Conservation (phyloP, 1,140 invertebrate genomes). For the Drosophila biarmipes region DNA sequence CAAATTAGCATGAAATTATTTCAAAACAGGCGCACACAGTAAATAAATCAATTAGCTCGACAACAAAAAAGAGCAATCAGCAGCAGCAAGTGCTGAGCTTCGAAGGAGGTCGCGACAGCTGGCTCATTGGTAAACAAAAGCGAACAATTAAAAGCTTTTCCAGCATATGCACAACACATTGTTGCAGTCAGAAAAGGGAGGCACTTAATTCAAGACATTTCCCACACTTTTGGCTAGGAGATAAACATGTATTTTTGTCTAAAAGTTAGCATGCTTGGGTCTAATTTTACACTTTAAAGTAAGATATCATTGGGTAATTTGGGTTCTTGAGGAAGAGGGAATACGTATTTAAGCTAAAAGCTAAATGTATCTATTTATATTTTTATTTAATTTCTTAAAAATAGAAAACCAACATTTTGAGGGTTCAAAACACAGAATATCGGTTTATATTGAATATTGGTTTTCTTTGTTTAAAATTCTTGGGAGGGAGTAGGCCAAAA, state of each 20-base stretch:
- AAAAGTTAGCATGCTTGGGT: too few relatives aligned
- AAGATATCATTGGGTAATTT: too few relatives aligned
- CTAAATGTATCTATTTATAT: too few relatives aligned
- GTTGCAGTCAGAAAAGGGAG: neutral
- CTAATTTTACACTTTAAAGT: too few relatives aligned
- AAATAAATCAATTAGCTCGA: conserved; percentile 79
- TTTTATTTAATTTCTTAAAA: too few relatives aligned
- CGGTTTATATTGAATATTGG: too few relatives aligned
- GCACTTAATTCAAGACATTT: neutral
- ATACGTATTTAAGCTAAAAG: too few relatives aligned
- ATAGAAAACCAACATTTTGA: too few relatives aligned
- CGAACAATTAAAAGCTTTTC: conserved; percentile 72
- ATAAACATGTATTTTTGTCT: neutral
- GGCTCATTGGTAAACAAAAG: conserved; percentile 72
- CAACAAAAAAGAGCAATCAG: conserved; percentile 61
- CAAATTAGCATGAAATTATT: conserved; percentile 82
- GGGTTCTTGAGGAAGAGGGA: too few relatives aligned
- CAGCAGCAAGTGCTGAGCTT: conserved; percentile 36
- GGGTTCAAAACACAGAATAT: too few relatives aligned
- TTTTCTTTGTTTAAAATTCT: neutral
- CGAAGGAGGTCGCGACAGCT: conserved; percentile 63
- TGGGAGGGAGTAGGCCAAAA: conserved; percentile 14
- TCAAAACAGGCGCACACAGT: conserved; percentile 70
- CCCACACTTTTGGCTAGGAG: neutral
- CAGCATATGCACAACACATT: conserved; percentile 73